These are phyloP conservation scores for Polymixis lichenea DNA, from an alignment of 2,888 invertebrate genomes.

Conservation along the genomic window DNA sequence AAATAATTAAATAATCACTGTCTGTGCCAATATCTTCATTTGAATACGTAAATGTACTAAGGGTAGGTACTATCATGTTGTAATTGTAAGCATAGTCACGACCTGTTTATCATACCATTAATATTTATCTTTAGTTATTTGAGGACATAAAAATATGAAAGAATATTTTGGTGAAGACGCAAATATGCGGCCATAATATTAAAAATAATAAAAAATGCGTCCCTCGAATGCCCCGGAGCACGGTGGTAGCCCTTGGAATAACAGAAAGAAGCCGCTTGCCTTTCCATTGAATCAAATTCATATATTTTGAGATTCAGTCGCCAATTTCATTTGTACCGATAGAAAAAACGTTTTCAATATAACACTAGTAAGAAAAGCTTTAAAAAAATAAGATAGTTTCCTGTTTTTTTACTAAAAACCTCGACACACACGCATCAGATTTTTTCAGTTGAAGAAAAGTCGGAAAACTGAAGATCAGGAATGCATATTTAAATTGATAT, in stretches of 20 bases:
- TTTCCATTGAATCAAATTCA: slow-evolving; percentile 91
- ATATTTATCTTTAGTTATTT: slow-evolving; percentile 57
- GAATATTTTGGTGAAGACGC: slow-evolving; percentile 78
- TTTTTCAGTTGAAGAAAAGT: not conserved
- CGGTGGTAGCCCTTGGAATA: slow-evolving; percentile 88
- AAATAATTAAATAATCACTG: slow-evolving; percentile 55
- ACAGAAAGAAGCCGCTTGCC: slow-evolving; percentile 90
- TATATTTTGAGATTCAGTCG: slow-evolving; percentile 91
- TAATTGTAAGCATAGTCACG: slow-evolving; percentile 47
- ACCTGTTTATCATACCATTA: slow-evolving; percentile 49
- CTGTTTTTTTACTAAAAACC: not conserved
- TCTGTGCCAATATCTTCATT: slow-evolving; percentile 51
- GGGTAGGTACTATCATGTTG: slow-evolving; percentile 36
- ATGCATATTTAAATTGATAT: not conserved
- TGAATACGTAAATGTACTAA: slow-evolving; percentile 52
- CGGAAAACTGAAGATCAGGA: not conserved
- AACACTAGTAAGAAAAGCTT: not conserved
- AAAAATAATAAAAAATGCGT: slow-evolving; percentile 82
- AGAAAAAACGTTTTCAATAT: slow-evolving; percentile 70
- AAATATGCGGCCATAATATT: slow-evolving; percentile 84
- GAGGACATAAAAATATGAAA: slow-evolving; percentile 74
- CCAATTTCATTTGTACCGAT: slow-evolving; percentile 89
- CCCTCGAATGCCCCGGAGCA: slow-evolving; percentile 78
- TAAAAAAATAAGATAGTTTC: not conserved
- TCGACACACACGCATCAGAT: not conserved